Conservation (phyloP, 2,888 invertebrate species). For the Oligia strigilis region DNA sequence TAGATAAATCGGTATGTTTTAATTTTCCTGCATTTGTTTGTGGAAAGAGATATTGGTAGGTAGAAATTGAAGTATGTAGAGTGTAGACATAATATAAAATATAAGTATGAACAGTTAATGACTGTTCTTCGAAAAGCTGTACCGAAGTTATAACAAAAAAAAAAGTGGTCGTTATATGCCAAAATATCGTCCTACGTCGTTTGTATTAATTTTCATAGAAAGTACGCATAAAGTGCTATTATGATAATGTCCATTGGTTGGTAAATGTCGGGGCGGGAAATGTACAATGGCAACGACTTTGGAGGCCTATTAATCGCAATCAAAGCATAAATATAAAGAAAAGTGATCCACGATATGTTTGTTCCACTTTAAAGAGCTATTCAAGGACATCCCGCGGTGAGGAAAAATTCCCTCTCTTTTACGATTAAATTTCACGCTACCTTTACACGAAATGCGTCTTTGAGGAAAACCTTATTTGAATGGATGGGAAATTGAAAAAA, state of each 20-base stretch:
- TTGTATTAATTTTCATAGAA: conserved; percentile 72
- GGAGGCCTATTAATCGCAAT: conserved; percentile 61
- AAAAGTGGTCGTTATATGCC: conserved; percentile 48
- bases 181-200: conserved; percentile 66
- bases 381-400: conserved; percentile 49
- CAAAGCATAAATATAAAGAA: conserved; percentile 63
- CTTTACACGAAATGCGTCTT: conserved; percentile 55
- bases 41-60: conserved; percentile 17
- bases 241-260: conserved; percentile 66
- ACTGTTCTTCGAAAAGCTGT: conserved; percentile 16
- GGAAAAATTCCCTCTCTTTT: conserved; percentile 58
- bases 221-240: conserved; percentile 67
- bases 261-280: conserved; percentile 63
- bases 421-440: conserved; percentile 63
- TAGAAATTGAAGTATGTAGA: conserved; percentile 6
- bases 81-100: conserved; percentile 8
- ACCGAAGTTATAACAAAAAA: conserved; percentile 21
- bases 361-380: conserved; percentile 57
- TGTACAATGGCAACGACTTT: conserved; percentile 64
- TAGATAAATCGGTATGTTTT: conserved; percentile 58
- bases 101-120: conserved; percentile 24
- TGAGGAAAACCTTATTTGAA: conserved; percentile 58
- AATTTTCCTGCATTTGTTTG: conserved; percentile 45
- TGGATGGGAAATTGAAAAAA: conserved; percentile 41
- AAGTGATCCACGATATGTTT: conserved; percentile 61